A percentile compares a stretch with the other conserved stretches of the same genome.
Evolutionary conservation across 1,140 invertebrate species (phyloP).

Genomic region (Drosophila eugracilis): DNA sequence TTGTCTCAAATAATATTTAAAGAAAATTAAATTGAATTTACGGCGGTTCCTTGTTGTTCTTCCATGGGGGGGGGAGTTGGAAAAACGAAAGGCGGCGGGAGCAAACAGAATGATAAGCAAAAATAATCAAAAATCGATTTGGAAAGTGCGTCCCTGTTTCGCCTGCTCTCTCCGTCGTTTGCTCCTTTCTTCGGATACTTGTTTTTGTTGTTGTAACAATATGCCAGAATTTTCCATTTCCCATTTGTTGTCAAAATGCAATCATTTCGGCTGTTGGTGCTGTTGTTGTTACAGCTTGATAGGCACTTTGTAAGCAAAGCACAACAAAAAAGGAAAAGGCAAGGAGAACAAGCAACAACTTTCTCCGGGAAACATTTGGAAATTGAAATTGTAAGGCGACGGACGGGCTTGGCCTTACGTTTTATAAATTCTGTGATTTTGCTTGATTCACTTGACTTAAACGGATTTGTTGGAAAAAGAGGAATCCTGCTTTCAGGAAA

Average conservation of each 20-base stretch:
- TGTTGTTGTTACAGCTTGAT: constrained; percentile 59
- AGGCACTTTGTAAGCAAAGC: constrained; percentile 70
- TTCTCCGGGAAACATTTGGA: constrained; percentile 55
- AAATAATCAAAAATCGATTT: constrained; percentile 83
- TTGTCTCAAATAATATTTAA: constrained; percentile 83
- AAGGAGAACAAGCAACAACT: constrained; percentile 36
- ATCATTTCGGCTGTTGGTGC: constrained; percentile 60
- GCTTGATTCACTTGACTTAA: constrained; percentile 53
- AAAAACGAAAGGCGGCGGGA: constrained; percentile 1
- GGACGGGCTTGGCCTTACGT: constrained; percentile 27
- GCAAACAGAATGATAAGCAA: constrained; percentile 70
- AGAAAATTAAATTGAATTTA: constrained; percentile 84
- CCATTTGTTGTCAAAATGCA: constrained; percentile 76
- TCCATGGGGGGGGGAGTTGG: background rate
- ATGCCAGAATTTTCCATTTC: constrained; percentile 54
- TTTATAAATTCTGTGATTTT: constrained; percentile 38
- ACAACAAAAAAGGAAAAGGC: constrained; percentile 27
- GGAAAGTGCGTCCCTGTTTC: constrained; percentile 64
- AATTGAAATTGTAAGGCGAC: constrained; percentile 70
- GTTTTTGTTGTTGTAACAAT: constrained; percentile 66
- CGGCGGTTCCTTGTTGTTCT: constrained; percentile 47
- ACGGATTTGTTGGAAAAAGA: constrained; percentile 49
- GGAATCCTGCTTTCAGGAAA: constrained; percentile 29
- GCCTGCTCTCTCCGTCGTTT: too few species aligned
- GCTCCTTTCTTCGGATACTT: background rate